These are phyloP conservation scores for Eupeodes latifasciatus DNA, from an alignment of 2,888 invertebrate genomes.

Conservation along the genomic window DNA sequence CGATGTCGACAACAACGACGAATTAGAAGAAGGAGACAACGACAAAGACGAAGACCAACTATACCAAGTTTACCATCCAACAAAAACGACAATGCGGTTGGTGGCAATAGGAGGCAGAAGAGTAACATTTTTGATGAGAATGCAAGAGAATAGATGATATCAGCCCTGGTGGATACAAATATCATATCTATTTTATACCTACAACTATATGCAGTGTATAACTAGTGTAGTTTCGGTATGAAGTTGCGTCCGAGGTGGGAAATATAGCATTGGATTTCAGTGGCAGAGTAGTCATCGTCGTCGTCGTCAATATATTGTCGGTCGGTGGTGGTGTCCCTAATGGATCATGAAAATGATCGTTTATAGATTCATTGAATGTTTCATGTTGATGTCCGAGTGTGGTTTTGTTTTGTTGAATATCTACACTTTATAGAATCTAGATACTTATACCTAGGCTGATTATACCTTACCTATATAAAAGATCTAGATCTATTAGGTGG, in stretches of 20 bases:
- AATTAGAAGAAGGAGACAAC: neutral
- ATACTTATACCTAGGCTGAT: neutral
- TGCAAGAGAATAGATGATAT: conserved; percentile 31
- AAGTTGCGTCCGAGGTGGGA: conserved; percentile 60
- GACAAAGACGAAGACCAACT: neutral
- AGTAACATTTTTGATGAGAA: conserved; percentile 53
- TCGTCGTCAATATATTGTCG: neutral
- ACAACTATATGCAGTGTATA: too few species aligned
- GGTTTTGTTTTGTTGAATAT: conserved; percentile 2
- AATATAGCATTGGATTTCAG: conserved; percentile 67
- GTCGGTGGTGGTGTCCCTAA: conserved; percentile 44
- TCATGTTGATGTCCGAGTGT: conserved; percentile 53
- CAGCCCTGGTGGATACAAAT: conserved; percentile 23
- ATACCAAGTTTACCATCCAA: neutral
- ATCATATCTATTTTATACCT: neutral
- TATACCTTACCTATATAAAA: neutral
- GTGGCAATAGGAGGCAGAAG: conserved; percentile 51
- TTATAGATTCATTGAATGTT: conserved; percentile 65
- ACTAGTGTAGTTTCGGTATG: neutral
- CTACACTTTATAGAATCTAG: too few species aligned
- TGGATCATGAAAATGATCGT: conserved; percentile 62
- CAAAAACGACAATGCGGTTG: conserved; percentile 12
- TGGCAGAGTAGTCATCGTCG: neutral
- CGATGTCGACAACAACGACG: neutral
- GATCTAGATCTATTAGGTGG: conserved; percentile 10